Percentiles rank a stretch among this genome's conserved stretches.
Conservation (phyloP, 2,113 vertebrate genomes). For the Leptocoma aspasia region DNA sequence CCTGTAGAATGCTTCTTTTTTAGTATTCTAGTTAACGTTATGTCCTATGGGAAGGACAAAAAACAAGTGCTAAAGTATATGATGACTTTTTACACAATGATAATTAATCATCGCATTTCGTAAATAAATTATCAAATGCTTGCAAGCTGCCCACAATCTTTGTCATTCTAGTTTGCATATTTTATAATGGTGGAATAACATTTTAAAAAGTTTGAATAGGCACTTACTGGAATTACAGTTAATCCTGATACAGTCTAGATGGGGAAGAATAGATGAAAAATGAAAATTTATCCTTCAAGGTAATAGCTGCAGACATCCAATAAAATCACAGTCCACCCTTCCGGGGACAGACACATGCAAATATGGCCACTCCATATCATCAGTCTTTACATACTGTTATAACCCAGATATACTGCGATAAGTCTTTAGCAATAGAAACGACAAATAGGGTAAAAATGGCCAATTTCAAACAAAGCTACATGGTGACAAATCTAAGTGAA, state of each 20-base stretch:
- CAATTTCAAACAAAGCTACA: slow-evolving; percentile 91
- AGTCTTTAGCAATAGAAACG: slow-evolving; percentile 65
- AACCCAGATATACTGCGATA: slow-evolving; percentile 71
- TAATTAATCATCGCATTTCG: slow-evolving; percentile 63
- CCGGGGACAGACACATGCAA: slow-evolving; percentile 98
- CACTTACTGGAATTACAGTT: slow-evolving; percentile 99
- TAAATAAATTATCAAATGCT: slow-evolving; percentile 52
- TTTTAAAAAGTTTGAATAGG: slow-evolving; percentile 93
- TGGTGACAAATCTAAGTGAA: slow-evolving; percentile 80
- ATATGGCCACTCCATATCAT: slow-evolving; percentile 83
- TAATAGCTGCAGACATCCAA: slow-evolving; percentile 99
- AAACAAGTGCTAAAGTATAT: background rate
- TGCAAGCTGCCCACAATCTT: slow-evolving; percentile 42
- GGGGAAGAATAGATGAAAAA: slow-evolving; percentile 99
- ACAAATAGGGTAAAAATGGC: slow-evolving; percentile 78
- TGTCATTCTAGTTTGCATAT: slow-evolving; percentile 71
- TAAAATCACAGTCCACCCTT: slow-evolving; percentile 97
- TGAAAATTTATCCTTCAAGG: slow-evolving; percentile 99
- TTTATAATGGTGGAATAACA: slow-evolving; percentile 81
- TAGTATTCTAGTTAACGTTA: background rate
- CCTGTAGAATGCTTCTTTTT: background rate
- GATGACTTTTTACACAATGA: slow-evolving; percentile 77
- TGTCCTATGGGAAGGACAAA: background rate
- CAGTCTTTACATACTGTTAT: slow-evolving; percentile 66
- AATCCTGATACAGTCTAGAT: slow-evolving; percentile 99